Evolutionary conservation across 2,888 invertebrate genomes (phyloP).

Genomic region (Parnassius mnemosyne): DNA sequence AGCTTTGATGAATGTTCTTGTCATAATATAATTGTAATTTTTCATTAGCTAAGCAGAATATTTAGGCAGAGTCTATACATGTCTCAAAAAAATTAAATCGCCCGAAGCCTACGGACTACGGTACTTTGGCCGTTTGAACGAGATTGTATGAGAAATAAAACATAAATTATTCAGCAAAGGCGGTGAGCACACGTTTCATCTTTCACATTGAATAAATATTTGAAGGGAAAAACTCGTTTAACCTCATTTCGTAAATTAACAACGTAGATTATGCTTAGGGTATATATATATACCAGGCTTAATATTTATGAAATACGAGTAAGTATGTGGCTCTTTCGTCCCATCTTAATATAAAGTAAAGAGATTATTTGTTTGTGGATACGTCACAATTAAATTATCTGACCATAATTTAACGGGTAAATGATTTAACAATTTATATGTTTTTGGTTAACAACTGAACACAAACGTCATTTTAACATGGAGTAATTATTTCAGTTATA

Average conservation of each 20-base stretch:
- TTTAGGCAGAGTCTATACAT: slow-evolving; percentile 17
- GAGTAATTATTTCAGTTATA: not conserved
- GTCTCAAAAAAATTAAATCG: slow-evolving; percentile 45
- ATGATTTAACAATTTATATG: slow-evolving; percentile 11
- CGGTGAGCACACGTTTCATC: slow-evolving; percentile 59
- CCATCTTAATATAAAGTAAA: slow-evolving; percentile 27
- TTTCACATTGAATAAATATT: slow-evolving; percentile 64
- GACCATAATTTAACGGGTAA: slow-evolving; percentile 7
- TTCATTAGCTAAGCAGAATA: slow-evolving; percentile 15
- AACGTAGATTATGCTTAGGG: slow-evolving; percentile 44
- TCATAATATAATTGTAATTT: slow-evolving; percentile 17
- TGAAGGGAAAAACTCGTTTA: slow-evolving; percentile 51
- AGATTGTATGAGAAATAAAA: slow-evolving; percentile 59
- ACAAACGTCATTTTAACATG: not conserved
- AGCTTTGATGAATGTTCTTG: slow-evolving; percentile 7
- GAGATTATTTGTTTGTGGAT: slow-evolving; percentile 17
- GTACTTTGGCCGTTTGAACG: slow-evolving; percentile 46
- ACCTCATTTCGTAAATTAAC: slow-evolving; percentile 59
- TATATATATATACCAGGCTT: slow-evolving; percentile 35
- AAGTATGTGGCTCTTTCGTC: slow-evolving; percentile 25
- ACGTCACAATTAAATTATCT: slow-evolving; percentile 17
- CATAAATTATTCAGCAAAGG: slow-evolving; percentile 72
- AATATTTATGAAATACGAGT: slow-evolving; percentile 25
- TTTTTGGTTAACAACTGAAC: not conserved
- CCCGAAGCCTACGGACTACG: slow-evolving; percentile 45